Conservation (phyloP, 1,140 invertebrate species). For the Solenopsis fugax region DNA sequence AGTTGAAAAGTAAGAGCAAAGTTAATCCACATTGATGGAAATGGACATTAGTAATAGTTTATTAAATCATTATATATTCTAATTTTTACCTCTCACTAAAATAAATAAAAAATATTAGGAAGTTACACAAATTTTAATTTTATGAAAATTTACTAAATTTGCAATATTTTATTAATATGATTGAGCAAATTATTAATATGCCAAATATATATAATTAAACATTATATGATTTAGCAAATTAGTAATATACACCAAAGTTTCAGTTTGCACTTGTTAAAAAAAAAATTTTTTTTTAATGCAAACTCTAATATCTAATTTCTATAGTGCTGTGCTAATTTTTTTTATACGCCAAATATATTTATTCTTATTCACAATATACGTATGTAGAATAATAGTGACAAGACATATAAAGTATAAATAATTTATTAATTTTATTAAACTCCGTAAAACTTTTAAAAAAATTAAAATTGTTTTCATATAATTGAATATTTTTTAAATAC, state of each 20-base stretch:
- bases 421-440: slow-evolving; percentile 7
- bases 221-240: background rate
- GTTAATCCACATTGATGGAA: too few species aligned
- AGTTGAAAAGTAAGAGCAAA: too few species aligned
- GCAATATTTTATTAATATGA: too few species aligned
- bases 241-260: background rate
- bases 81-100: too few species aligned
- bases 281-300: background rate
- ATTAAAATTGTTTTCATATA: background rate
- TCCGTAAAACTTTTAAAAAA: background rate
- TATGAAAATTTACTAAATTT: too few species aligned
- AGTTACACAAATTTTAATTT: too few species aligned
- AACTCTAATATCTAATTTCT: background rate
- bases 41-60: too few species aligned
- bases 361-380: background rate
- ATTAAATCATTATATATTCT: too few species aligned
- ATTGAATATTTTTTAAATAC: background rate
- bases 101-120: too few species aligned
- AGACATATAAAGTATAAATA: background rate
- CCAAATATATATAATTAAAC: too few species aligned
- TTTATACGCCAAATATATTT: background rate
- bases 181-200: too few species aligned
- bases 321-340: too few species aligned
- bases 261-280: background rate
- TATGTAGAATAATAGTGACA: background rate